Percentiles rank a stretch among this genome's conserved stretches.
Conservation (phyloP, 1,140 invertebrate genomes). For the Venturia canescens region DNA sequence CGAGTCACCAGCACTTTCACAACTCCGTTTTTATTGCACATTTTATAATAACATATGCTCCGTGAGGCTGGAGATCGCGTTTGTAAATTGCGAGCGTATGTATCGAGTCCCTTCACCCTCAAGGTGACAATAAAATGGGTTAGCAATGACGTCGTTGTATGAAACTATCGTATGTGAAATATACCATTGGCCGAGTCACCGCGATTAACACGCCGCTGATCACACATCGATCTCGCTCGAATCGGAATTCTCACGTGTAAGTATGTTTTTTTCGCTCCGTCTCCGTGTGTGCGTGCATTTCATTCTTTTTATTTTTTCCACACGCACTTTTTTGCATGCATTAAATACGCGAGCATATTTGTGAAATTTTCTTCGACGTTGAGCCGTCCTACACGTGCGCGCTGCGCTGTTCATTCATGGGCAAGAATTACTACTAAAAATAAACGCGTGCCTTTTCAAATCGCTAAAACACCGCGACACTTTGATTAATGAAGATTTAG, state of each 20-base stretch:
- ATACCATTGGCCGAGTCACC: background rate
- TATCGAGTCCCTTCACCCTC: slow-evolving; percentile 56
- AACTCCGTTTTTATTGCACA: background rate
- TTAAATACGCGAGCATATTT: too few relatives aligned
- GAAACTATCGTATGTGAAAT: slow-evolving; percentile 5
- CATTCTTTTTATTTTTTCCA: too few relatives aligned
- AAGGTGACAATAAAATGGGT: slow-evolving; percentile 59
- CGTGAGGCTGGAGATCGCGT: slow-evolving; percentile 42
- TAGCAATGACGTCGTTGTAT: slow-evolving; percentile 51
- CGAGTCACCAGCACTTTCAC: slow-evolving; percentile 16
- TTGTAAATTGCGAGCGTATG: slow-evolving; percentile 38
- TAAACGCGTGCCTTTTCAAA: too few relatives aligned
- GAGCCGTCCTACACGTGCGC: too few relatives aligned
- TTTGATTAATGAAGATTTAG: too few relatives aligned
- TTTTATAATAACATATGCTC: slow-evolving; percentile 27
- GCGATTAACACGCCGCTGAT: slow-evolving; percentile 1
- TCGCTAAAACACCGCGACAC: too few relatives aligned
- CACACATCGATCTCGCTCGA: slow-evolving; percentile 9
- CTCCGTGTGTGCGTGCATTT: too few relatives aligned
- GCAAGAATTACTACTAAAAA: too few relatives aligned
- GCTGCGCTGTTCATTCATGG: too few relatives aligned
- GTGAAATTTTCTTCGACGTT: too few relatives aligned
- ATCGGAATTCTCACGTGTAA: slow-evolving; percentile 39
- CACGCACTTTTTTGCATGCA: too few relatives aligned
- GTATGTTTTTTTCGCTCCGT: background rate